Base-by-base conservation (phyloP, 2,888 invertebrate species). In the Thalpophila matura region DNA sequence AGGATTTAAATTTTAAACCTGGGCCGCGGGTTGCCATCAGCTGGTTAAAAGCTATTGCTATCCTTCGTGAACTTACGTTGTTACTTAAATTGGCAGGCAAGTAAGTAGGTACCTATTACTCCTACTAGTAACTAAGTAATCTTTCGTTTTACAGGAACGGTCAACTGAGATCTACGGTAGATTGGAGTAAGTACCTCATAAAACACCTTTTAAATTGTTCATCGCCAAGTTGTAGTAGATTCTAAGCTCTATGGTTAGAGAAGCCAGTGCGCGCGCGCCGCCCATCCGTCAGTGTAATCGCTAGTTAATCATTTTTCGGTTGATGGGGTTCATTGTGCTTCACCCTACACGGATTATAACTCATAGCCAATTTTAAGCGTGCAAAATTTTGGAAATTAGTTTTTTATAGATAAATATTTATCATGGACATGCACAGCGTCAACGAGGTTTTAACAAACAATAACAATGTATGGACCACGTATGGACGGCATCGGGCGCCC, bases 271-370 rank as follows among this genome's bases (percentile, higher is more conserved):
- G 87, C 88, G 86, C 84, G 87, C 88, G 91, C 88, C 89, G 86
- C 89, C 92, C 93, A 92, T 93, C 90, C 93, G 91, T 93, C 94
- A 94, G 89, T 87, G 83, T 94, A 94, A 94, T 94, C 91, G 94
- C 87, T 91, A 91, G 93, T 94, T 95, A 94, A 95, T 94, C 93
- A 95, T 95, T 95, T 93, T 94, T 94, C 94, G 93, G 94, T 93
- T 91, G 94, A 94, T 90, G 90, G 89, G 88, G 89, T 90, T 90
- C 91, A 92, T 91, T 93, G 92, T 91, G 85, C 86, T 80, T 83
- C 81, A 73, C 89, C 89, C 89, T 87, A 85, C 84, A 81, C 87
- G 89, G 92, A 91, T 93, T 92, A 91, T 89, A 88, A 90, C 37
- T 89, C 85, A 91, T 87, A 88, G 82, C 80, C 80, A 89, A 90